Conservation (phyloP, 2,888 invertebrate genomes). For the Germaria angustata region DNA sequence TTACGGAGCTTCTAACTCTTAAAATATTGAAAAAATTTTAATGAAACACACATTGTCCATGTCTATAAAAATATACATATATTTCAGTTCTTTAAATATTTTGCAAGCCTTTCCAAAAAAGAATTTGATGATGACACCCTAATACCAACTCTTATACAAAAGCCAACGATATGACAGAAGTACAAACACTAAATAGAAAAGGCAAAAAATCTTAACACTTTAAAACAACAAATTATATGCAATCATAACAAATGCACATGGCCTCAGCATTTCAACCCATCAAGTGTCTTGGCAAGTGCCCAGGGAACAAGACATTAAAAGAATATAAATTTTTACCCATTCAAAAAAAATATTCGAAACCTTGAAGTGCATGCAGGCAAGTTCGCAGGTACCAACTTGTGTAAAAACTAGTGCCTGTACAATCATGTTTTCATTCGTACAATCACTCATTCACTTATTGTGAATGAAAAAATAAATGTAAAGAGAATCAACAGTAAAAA, state of each 20-base stretch:
- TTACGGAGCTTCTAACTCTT: too few species aligned
- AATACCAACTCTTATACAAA: neutral
- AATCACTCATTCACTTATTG: constrained; percentile 14
- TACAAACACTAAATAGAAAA: neutral
- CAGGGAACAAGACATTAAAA: constrained; percentile 34
- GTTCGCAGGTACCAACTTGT: constrained; percentile 6
- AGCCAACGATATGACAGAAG: constrained; percentile 22
- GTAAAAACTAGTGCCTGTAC: neutral
- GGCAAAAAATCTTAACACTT: constrained; percentile 46
- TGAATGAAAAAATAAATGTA: neutral
- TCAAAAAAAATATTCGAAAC: constrained; percentile 18
- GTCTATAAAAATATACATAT: too few species aligned
- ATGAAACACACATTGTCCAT: too few species aligned
- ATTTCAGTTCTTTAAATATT: too few species aligned
- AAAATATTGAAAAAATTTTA: too few species aligned
- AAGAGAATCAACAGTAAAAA: neutral
- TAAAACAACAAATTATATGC: constrained; percentile 49
- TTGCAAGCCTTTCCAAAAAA: too few species aligned
- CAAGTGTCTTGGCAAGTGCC: constrained; percentile 43
- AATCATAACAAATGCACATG: constrained; percentile 58
- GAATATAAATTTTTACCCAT: neutral
- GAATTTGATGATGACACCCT: neutral
- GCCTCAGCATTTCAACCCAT: constrained; percentile 40
- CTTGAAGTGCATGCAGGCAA: constrained; percentile 41
- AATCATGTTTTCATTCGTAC: constrained; percentile 8